Base-by-base conservation (phyloP, 2,113 vertebrate species). In the Podiceps cristatus region DNA sequence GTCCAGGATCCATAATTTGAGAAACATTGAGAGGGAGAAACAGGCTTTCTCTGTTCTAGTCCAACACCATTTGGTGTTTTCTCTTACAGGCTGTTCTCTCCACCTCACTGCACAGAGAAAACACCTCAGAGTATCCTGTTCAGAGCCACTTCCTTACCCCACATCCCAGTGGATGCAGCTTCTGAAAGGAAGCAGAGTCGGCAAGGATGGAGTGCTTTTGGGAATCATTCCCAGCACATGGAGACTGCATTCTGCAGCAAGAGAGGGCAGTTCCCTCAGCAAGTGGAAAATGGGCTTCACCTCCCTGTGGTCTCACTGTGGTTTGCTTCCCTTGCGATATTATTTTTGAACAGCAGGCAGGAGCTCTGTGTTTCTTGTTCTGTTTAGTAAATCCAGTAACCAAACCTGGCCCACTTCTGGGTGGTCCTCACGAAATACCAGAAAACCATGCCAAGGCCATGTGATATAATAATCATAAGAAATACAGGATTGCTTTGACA, bases 311-410 rank as follows among this genome's bases (percentile, higher is more conserved):
- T 97, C 94, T 96, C 91, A n/a, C 94, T 97, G 96, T 89, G 95
- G 97, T 97, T 98, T 96, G 90, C 97, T 98, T 96, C 95, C 92
- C 87, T 95, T 93, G 97, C 64, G 76, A 95, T 98, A 97, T 98
- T 97, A 97, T 98, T 98, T 97, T 97, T 97, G 95, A 98, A 95
- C 45, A 88, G 95, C 80, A 71, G 86, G 91, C 93, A 93, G 95
- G 90, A 96, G 88, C 85, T 87, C 75, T 60, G 71, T 72, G 80
- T 85, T 86, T 71, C 92, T 88, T 92, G 69, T 90, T 97, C 93
- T 97, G 68, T 91, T 97, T 94, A 96, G 95, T 95, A 95, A 97
- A 97, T 96, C 91, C 96, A 97, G 28, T 94, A 97, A 96, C 96
- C 86, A 89, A 97, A 86, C 90, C 92, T 95, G 93, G 40, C n/a